These are phyloP conservation scores for Menidia beryllina DNA, from an alignment of 2,113 vertebrate genomes.

Conservation along the genomic window DNA sequence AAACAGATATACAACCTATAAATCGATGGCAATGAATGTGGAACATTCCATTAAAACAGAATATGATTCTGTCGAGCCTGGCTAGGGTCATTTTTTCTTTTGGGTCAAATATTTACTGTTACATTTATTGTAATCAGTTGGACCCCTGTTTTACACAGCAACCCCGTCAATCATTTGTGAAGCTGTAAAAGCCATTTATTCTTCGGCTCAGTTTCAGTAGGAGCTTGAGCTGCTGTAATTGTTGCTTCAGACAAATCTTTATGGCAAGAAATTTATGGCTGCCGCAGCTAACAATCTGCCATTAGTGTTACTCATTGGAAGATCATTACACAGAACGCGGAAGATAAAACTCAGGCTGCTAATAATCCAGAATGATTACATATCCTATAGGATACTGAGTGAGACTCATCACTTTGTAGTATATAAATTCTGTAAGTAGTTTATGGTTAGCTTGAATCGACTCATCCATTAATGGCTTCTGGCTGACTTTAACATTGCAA, in stretches of 20 bases:
- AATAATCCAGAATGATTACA: slow-evolving; percentile 9
- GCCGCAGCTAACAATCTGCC: slow-evolving; percentile 32
- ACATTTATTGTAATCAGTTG: slow-evolving; percentile 51
- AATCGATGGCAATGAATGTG: no score
- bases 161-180: slow-evolving; percentile 62
- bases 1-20: no score
- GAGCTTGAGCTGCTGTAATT: background rate
- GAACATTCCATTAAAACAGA: slow-evolving; percentile 1
- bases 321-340: slow-evolving; percentile 25
- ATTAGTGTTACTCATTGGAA: slow-evolving; percentile 53
- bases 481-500: slow-evolving; percentile 1
- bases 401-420: background rate
- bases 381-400: background rate
- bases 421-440: background rate
- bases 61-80: background rate
- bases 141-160: slow-evolving; percentile 40
- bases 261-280: slow-evolving; percentile 43
- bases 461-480: background rate
- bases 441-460: no score
- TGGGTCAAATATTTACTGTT: slow-evolving; percentile 63
- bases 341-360: slow-evolving; percentile 7
- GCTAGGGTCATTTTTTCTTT: background rate
- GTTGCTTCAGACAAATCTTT: slow-evolving; percentile 44
- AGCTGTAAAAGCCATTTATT: slow-evolving; percentile 46
- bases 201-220: slow-evolving; percentile 14